Base-by-base conservation (phyloP, 2,113 vertebrate species). In the Muntiacus reevesi region DNA sequence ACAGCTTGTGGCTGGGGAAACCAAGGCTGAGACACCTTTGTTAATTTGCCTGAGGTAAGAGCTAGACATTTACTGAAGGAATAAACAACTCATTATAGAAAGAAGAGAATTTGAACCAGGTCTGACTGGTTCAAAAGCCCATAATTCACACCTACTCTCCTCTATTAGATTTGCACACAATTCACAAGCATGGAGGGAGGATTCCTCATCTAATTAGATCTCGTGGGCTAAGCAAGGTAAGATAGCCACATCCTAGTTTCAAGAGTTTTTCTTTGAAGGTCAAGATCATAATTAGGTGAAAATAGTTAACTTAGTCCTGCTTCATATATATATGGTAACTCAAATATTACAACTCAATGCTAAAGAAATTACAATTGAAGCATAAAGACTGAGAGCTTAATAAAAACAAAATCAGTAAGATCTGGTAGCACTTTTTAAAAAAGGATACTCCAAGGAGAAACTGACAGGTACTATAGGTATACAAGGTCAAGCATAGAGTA, bases 341-440 rank as follows among this genome's bases (percentile, higher is more conserved):
- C 33, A 95, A 87, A 95, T 79, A 91, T 45, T 50, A 86, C 67
- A 59, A 84, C 36, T 2, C 21, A 97, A 62, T 25, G 52, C 50
- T 91, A 64, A 90, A 94, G 17, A 96, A 96, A 97, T 91, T 67
- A 78, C 1, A 89, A 92, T 36, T 85, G 7, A 84, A 91, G 45
- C 45, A 47, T 21, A 92, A 92, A 87, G 89, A 28, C 8, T 60
- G 25, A 79, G 14, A 89, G 5, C n/a, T 57, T 82, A 82, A 71
- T 79, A 25, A 90, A 59, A 94, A 76, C 21, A 67, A 82, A 86
- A 50, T 62, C 21, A 82, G 15, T 86, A 82, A 84, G 8, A 91
- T 10, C 30, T 33, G 5, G 43, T 28, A 60, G 21, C 83, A n/a
- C 59, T 90, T 82, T 93, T 74, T 1, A 2, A 83, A 96, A 76